A percentile compares a stretch with the other conserved stretches of the same genome.
These are phyloP conservation scores for Argyra leucocephala DNA, from an alignment of 2,888 invertebrate species.

Conservation along the genomic window DNA sequence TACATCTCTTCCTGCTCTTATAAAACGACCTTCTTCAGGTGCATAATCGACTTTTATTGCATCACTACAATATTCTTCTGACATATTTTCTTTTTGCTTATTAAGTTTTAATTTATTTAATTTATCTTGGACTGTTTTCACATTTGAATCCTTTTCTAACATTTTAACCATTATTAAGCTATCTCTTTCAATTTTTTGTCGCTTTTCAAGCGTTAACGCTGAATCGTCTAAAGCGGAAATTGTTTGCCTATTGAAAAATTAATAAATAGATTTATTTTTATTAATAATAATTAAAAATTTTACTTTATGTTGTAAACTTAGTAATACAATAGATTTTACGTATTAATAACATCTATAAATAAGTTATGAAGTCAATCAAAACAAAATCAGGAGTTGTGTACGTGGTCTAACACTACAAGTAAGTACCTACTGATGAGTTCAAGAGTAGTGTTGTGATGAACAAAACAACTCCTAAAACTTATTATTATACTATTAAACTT, in stretches of 20 bases:
- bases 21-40: constrained; percentile 59
- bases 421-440: too few species aligned
- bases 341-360: too few species aligned
- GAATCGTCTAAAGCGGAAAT: constrained; percentile 59
- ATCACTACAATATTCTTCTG: constrained; percentile 47
- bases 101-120: constrained; percentile 13
- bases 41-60: constrained; percentile 55
- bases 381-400: too few species aligned
- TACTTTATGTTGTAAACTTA: too few species aligned
- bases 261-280: not conserved
- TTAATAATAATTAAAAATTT: too few species aligned
- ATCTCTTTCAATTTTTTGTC: constrained; percentile 55
- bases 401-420: too few species aligned
- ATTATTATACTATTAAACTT: too few species aligned
- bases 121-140: constrained; percentile 34
- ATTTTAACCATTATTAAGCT: constrained; percentile 62
- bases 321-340: too few species aligned
- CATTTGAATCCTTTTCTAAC: constrained; percentile 52
- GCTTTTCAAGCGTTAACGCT: constrained; percentile 52
- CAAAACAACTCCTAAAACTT: too few species aligned
- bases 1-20: constrained; percentile 59
- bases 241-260: constrained; percentile 47
- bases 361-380: too few species aligned
- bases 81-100: constrained; percentile 9
- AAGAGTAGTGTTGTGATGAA: too few species aligned